phyloP scores from a whole-genome alignment of 2,888 invertebrate species.

The Ptilodon capucinus region DNA sequence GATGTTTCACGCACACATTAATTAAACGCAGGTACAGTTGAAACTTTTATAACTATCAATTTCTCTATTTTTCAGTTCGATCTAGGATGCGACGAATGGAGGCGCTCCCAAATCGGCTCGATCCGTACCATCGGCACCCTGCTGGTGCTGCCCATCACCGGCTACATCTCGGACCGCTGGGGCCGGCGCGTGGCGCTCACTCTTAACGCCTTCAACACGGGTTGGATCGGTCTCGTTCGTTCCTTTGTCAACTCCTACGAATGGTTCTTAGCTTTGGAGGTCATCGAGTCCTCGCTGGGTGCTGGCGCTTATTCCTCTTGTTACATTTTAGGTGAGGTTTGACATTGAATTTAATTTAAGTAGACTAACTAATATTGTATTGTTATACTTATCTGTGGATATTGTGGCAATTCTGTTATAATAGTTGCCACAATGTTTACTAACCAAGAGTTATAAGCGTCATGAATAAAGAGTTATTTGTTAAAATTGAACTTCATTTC shows the following conservation, averaged over 20 bases:
- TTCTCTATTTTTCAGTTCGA: slow-evolving; percentile 79
- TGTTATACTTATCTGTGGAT: too few species aligned
- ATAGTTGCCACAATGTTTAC: too few species aligned
- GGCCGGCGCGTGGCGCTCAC: slow-evolving; percentile 85
- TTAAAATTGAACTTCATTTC: slow-evolving; percentile 27
- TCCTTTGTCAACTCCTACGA: slow-evolving; percentile 87
- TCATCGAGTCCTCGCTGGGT: slow-evolving; percentile 86
- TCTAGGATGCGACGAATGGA: slow-evolving; percentile 87
- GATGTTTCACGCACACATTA: too few species aligned
- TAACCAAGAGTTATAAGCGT: too few species aligned
- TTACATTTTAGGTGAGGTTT: slow-evolving; percentile 86
- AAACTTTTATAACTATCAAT: too few species aligned
- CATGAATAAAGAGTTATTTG: too few species aligned
- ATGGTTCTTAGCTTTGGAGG: slow-evolving; percentile 87
- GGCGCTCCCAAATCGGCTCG: slow-evolving; percentile 88
- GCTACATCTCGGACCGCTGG: slow-evolving; percentile 88
- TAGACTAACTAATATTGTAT: too few species aligned
- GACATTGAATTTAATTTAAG: too few species aligned
- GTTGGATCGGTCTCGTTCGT: slow-evolving; percentile 85
- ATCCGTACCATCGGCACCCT: slow-evolving; percentile 88
- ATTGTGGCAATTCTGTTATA: too few species aligned
- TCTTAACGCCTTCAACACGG: slow-evolving; percentile 83
- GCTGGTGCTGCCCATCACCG: slow-evolving; percentile 86
- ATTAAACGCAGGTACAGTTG: too few species aligned
- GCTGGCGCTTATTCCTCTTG: slow-evolving; percentile 88